A percentile compares a stretch with the other conserved stretches of the same genome.
Evolutionary conservation across 2,888 invertebrate species (phyloP).

Genomic region (Lamellibrachia satsuma): DNA sequence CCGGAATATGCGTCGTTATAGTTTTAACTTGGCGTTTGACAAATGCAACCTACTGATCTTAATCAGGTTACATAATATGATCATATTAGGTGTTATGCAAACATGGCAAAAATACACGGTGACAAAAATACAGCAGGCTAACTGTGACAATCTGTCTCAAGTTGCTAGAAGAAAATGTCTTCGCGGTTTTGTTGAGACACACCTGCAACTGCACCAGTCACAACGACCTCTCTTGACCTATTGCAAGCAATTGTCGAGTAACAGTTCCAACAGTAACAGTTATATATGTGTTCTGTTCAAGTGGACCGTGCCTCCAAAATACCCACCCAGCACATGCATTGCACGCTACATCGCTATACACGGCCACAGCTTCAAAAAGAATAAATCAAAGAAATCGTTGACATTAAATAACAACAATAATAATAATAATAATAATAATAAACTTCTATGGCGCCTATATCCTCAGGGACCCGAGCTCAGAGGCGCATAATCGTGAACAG

Average conservation of each 20-base stretch:
- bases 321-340: too few species aligned
- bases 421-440: too few species aligned
- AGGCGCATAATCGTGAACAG: too few species aligned
- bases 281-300: background rate
- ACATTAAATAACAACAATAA: background rate
- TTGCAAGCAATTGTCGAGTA: too few species aligned
- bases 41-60: too few species aligned
- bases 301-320: background rate
- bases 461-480: too few species aligned
- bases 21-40: too few species aligned
- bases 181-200: background rate
- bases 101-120: background rate
- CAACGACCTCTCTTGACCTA: background rate
- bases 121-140: background rate
- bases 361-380: background rate
- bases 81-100: background rate
- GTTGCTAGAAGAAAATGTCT: background rate
- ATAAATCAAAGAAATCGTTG: background rate
- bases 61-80: too few species aligned
- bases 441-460: too few species aligned
- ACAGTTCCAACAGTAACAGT: background rate
- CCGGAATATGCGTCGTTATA: too few species aligned
- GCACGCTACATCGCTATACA: background rate
- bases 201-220: background rate
- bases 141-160: background rate